A percentile compares a stretch with the other conserved stretches of the same genome.
Evolutionary conservation across 2,797 vertebrate species (phyloP).

Genomic region (Hydrocynus forskahlii): DNA sequence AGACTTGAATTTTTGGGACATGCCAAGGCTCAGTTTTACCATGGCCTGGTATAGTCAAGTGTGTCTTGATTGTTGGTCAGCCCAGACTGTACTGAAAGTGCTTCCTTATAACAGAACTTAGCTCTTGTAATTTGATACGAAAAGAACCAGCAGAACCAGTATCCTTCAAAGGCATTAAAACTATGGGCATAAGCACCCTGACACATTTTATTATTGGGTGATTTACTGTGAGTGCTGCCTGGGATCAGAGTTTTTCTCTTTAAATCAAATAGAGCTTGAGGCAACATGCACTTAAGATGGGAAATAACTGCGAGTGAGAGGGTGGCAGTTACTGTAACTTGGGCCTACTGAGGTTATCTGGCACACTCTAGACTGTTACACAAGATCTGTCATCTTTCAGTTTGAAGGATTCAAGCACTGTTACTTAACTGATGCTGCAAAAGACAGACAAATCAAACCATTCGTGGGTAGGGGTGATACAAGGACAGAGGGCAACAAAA

Average conservation of each 20-base stretch:
- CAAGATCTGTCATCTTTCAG: not conserved
- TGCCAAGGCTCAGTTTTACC: not conserved
- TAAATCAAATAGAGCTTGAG: slow-evolving; percentile 8
- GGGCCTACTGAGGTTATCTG: not conserved
- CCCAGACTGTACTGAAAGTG: not conserved
- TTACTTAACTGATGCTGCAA: not conserved
- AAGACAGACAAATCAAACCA: not conserved
- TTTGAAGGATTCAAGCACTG: slow-evolving; percentile 1
- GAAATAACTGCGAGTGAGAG: slow-evolving; percentile 12
- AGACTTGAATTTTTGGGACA: slow-evolving; percentile 65
- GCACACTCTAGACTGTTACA: not conserved
- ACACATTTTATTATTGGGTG: not conserved
- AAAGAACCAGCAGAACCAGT: not conserved
- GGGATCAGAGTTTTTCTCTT: not conserved
- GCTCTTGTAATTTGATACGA: not conserved
- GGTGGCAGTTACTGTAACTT: not conserved
- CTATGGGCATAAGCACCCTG: not conserved
- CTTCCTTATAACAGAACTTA: slow-evolving; percentile 11
- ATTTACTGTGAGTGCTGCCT: slow-evolving; percentile 16
- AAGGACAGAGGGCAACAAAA: not conserved
- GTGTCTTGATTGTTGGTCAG: not conserved
- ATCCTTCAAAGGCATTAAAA: slow-evolving; percentile 29
- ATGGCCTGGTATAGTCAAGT: not conserved
- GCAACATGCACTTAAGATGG: slow-evolving; percentile 42
- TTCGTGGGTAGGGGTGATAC: no score